Conservation (phyloP, 2,797 vertebrate genomes). For the Myripristis murdjan region DNA sequence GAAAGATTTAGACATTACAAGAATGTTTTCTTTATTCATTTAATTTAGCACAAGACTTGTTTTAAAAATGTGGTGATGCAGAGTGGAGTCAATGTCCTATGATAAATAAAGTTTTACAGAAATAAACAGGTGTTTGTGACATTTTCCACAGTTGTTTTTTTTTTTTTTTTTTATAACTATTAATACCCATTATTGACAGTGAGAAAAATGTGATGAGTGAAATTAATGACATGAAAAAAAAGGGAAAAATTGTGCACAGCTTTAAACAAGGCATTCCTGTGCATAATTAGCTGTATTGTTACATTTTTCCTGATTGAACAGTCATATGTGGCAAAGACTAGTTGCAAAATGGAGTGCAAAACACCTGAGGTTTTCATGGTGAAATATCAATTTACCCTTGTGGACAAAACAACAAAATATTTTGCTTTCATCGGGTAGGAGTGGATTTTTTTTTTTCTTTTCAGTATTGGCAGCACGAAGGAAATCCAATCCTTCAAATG, state of each 20-base stretch:
- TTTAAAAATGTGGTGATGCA: constrained; percentile 79
- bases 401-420: constrained; percentile 82
- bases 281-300: constrained; percentile 82
- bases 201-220: constrained; percentile 57
- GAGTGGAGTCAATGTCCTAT: constrained; percentile 55
- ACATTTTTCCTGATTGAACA: constrained; percentile 83
- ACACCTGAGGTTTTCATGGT: constrained; percentile 86
- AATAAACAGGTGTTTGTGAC: constrained; percentile 75
- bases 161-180: constrained; percentile 68
- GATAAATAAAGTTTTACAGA: constrained; percentile 68
- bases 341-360: constrained; percentile 88
- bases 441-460: constrained; percentile 79
- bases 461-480: constrained; percentile 80
- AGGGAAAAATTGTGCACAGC: constrained; percentile 80
- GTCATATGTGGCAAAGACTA: constrained; percentile 85
- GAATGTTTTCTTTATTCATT: constrained; percentile 76
- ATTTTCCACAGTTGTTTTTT: constrained; percentile 45
- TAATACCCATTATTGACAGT: constrained; percentile 63
- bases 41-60: constrained; percentile 76
- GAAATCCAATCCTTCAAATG: constrained; percentile 72
- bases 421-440: constrained; percentile 79
- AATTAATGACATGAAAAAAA: constrained; percentile 68
- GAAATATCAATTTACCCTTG: constrained; percentile 83
- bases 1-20: constrained; percentile 84
- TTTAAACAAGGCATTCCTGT: constrained; percentile 86